Percentiles rank a stretch among this genome's conserved stretches.
phyloP scores from a whole-genome alignment of 2,797 vertebrate genomes.

The Lophius americanus region DNA sequence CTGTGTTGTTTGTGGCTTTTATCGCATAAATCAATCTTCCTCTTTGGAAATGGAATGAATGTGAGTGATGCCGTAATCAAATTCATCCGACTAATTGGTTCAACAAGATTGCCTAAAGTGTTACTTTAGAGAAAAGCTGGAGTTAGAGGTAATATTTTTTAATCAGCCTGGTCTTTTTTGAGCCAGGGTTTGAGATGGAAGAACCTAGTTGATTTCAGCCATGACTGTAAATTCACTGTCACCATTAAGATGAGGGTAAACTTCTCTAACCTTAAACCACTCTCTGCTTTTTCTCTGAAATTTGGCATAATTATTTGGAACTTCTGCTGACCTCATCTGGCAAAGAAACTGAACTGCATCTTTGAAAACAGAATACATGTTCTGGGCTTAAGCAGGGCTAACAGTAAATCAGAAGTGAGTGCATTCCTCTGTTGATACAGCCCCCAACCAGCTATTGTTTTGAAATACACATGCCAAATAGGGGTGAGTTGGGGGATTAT shows the following conservation, averaged over 20 bases:
- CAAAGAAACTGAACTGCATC: slow-evolving; percentile 22
- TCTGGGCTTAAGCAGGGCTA: background rate
- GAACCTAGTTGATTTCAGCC: slow-evolving; percentile 6
- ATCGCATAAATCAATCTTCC: background rate
- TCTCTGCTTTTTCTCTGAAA: background rate
- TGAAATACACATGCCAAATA: slow-evolving; percentile 47
- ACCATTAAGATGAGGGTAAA: slow-evolving; percentile 18
- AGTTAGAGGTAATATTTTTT: background rate
- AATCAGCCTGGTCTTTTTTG: background rate
- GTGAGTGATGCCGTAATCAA: no score
- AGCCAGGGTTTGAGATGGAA: background rate
- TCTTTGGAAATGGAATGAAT: background rate
- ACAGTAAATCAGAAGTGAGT: slow-evolving; percentile 42
- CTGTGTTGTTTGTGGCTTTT: background rate
- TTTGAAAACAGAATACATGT: background rate
- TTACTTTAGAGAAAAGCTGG: background rate
- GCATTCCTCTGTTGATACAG: slow-evolving; percentile 38
- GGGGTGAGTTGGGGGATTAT: slow-evolving; percentile 24
- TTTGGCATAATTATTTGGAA: slow-evolving; percentile 7
- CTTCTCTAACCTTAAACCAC: slow-evolving; percentile 10
- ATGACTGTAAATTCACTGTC: slow-evolving; percentile 32
- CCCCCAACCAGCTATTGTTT: slow-evolving; percentile 64
- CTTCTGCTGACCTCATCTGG: slow-evolving; percentile 68
- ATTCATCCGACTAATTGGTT: no score
- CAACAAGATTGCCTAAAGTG: no score